These are phyloP conservation scores for Meganola albula DNA, from an alignment of 2,888 invertebrate species.

Conservation along the genomic window DNA sequence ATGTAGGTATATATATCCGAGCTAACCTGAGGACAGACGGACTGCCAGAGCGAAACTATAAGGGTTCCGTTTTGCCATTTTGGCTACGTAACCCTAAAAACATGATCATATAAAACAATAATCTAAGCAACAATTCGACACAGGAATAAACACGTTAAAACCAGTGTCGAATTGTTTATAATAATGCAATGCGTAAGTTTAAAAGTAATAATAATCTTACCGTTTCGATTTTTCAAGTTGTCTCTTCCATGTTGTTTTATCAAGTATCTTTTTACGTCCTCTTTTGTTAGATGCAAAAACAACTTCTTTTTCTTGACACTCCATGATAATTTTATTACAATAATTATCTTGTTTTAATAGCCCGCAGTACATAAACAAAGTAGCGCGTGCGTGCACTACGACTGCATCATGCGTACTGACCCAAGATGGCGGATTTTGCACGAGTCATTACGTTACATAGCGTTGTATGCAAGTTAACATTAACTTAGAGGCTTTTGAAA, in stretches of 20 bases:
- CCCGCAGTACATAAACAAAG: slow-evolving; percentile 5
- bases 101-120: too few relatives aligned
- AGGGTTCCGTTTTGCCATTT: too few relatives aligned
- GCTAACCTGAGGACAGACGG: too few relatives aligned
- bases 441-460: slow-evolving; percentile 4
- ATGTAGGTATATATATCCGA: too few relatives aligned
- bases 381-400: slow-evolving; percentile 4
- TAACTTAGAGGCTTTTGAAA: slow-evolving; percentile 6
- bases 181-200: too few relatives aligned
- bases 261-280: slow-evolving; percentile 3
- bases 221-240: slow-evolving; percentile 7
- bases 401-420: slow-evolving; percentile 5
- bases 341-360: slow-evolving; percentile 3
- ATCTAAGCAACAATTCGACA: too few relatives aligned
- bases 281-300: slow-evolving; percentile 1
- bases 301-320: slow-evolving; percentile 5
- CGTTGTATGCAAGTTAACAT: slow-evolving; percentile 7
- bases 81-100: too few relatives aligned
- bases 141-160: too few relatives aligned
- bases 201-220: slow-evolving; percentile 5
- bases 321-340: slow-evolving; percentile 5
- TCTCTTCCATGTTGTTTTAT: slow-evolving; percentile 11
- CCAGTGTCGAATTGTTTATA: too few relatives aligned
- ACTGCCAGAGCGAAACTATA: too few relatives aligned
- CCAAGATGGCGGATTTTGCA: slow-evolving; percentile 9